Evolutionary conservation across 2,113 vertebrate species (phyloP).

Genomic region (Trachemys scripta): DNA sequence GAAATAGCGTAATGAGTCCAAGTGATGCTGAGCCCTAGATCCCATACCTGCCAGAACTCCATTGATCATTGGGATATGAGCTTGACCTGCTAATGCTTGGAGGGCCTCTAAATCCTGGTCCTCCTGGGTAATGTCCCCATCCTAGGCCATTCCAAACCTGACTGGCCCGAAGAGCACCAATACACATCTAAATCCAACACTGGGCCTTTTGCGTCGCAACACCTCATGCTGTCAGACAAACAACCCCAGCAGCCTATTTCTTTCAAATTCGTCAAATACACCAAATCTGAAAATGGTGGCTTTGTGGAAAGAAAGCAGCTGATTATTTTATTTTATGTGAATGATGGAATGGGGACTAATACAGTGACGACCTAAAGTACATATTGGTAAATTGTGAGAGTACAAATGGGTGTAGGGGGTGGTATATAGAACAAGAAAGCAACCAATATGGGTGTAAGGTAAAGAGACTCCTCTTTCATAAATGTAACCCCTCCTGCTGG

Average conservation of each 20-base stretch:
- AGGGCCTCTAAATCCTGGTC: neutral
- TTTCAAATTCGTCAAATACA: neutral
- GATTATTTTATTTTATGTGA: constrained; percentile 69
- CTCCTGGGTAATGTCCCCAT: fast-evolving
- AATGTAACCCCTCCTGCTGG: neutral
- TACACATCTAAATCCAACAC: fast-evolving
- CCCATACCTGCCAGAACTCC: neutral
- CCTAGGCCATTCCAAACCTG: fast-evolving
- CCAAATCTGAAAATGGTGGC: constrained; percentile 27
- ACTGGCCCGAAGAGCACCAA: neutral
- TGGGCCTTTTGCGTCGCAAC: neutral
- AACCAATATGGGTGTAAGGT: constrained; percentile 23
- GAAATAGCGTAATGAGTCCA: neutral
- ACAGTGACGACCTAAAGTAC: constrained; percentile 35
- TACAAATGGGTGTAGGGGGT: constrained; percentile 61
- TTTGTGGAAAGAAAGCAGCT: constrained; percentile 53
- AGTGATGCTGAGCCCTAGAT: neutral
- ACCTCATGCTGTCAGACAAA: fast-evolving
- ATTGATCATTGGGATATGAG: neutral
- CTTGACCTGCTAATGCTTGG: fast-evolving
- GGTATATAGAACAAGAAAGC: constrained; percentile 58
- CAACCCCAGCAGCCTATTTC: constrained; percentile 3
- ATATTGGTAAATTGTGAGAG: constrained; percentile 68
- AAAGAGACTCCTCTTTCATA: constrained; percentile 16
- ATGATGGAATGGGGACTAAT: constrained; percentile 51